Percentiles rank a stretch among this genome's conserved stretches.
These are phyloP conservation scores for Gymnothorax reevesii DNA, from an alignment of 2,797 vertebrate species.

Conservation along the genomic window DNA sequence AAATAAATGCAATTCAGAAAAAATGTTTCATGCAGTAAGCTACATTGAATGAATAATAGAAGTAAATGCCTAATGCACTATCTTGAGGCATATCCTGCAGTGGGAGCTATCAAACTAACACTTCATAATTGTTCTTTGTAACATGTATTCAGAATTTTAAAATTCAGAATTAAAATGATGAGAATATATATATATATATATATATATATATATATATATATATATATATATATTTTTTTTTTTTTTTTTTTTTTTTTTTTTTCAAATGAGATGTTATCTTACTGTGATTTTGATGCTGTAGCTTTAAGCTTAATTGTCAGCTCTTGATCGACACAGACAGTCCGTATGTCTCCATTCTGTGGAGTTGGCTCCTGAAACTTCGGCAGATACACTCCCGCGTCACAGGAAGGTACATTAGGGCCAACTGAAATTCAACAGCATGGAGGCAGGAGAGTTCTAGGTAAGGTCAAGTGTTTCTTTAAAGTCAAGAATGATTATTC, in stretches of 20 bases:
- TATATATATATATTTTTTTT: neutral
- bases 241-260: too few species aligned
- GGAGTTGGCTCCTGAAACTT: conserved; percentile 57
- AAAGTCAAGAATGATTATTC: neutral
- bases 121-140: too few species aligned
- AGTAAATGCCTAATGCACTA: too few species aligned
- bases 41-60: too few species aligned
- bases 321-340: conserved; percentile 48
- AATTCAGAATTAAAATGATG: neutral
- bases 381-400: conserved; percentile 58
- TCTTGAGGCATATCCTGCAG: too few species aligned
- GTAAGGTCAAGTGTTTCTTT: neutral
- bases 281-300: conserved; percentile 46
- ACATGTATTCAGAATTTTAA: too few species aligned
- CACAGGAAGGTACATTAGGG: conserved; percentile 54
- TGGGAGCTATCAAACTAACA: too few species aligned
- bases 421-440: conserved; percentile 53
- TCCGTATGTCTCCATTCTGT: conserved; percentile 35
- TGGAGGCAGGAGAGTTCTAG: neutral
- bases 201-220: too few species aligned
- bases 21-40: too few species aligned
- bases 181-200: too few species aligned
- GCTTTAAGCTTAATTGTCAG: conserved; percentile 58
- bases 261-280: conserved; percentile 25
- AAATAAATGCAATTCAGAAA: too few species aligned